Percentiles rank a stretch among this genome's conserved stretches.
phyloP scores from a whole-genome alignment of 2,888 invertebrate genomes.

The Ophion slaviceki region DNA sequence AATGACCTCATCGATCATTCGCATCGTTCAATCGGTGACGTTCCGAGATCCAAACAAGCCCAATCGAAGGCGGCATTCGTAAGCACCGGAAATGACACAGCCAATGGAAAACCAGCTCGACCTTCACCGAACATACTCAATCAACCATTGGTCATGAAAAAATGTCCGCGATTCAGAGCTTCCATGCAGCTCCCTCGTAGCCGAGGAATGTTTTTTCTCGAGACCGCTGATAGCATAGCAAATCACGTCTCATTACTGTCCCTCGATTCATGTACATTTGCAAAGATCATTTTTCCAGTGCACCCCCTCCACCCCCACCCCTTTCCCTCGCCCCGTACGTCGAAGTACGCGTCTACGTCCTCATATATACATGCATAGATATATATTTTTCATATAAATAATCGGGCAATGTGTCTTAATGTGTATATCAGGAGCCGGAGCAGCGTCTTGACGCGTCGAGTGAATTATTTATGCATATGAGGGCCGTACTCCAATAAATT shows the following conservation, averaged over 20 bases:
- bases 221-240: background rate
- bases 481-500: slow-evolving; percentile 51
- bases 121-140: background rate
- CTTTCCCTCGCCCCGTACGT: background rate
- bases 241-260: slow-evolving; percentile 30
- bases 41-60: too few relatives aligned
- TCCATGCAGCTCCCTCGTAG: background rate
- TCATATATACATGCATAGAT: background rate
- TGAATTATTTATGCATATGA: slow-evolving; percentile 14
- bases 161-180: background rate
- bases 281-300: background rate
- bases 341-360: background rate
- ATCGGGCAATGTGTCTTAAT: slow-evolving; percentile 29
- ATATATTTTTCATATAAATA: slow-evolving; percentile 41
- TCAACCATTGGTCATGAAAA: background rate
- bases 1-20: background rate
- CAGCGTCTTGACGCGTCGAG: slow-evolving; percentile 6
- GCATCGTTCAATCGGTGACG: too few relatives aligned
- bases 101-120: background rate
- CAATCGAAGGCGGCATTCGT: too few relatives aligned
- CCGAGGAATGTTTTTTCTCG: slow-evolving; percentile 1
- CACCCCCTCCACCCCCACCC: background rate
- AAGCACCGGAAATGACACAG: too few relatives aligned
- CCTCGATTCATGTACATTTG: background rate
- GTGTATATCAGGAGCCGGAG: slow-evolving; percentile 1